phyloP scores from a whole-genome alignment of 2,113 vertebrate species.

The Bothrops jararaca region DNA sequence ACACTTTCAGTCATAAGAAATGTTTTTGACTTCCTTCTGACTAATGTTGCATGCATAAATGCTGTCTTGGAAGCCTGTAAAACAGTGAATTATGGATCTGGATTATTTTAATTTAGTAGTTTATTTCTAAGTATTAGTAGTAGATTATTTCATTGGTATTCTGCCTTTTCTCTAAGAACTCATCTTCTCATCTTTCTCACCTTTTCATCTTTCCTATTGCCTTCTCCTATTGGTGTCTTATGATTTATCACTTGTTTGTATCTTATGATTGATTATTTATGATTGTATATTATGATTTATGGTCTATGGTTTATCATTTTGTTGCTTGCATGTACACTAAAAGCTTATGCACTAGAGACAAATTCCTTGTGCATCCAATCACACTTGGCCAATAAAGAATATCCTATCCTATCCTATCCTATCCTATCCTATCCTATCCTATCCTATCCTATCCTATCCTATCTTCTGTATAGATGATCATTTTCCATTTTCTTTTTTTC shows the following conservation, averaged over 20 bases:
- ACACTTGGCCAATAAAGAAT: neutral
- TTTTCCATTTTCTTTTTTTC: neutral
- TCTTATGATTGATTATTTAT: neutral
- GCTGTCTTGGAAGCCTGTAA: neutral
- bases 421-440: too few species aligned
- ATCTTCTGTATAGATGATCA: neutral
- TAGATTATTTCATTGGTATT: neutral
- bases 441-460: too few species aligned
- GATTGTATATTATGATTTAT: neutral
- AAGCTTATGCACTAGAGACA: neutral
- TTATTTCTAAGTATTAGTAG: neutral
- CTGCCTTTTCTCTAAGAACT: neutral
- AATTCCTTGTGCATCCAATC: neutral
- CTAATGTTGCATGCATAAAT: neutral
- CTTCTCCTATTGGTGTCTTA: neutral
- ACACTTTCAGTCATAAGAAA: neutral
- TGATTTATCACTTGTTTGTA: neutral
- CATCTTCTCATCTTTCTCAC: neutral
- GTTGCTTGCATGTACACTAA: neutral
- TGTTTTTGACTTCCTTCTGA: neutral
- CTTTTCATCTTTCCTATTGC: neutral
- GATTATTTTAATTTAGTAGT: neutral
- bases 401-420: too few species aligned
- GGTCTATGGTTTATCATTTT: neutral
- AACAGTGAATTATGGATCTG: neutral